phyloP scores from a whole-genome alignment of 2,888 invertebrate genomes.

The Serrognathus titanus region DNA sequence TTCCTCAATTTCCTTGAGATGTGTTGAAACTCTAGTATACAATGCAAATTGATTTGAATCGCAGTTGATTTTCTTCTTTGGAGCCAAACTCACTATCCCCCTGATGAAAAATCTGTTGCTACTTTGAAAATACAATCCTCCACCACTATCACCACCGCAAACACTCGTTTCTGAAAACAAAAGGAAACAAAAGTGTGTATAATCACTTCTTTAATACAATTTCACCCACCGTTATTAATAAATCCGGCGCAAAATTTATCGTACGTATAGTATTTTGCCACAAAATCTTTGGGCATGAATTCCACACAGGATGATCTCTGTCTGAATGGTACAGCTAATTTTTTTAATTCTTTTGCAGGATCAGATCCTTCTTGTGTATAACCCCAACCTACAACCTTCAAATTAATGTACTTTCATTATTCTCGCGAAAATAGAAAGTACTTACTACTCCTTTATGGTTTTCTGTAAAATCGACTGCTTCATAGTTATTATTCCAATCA shows the following conservation, averaged over 20 bases:
- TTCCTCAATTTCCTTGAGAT: not conserved
- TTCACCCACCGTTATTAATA: slow-evolving; percentile 17
- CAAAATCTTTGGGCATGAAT: slow-evolving; percentile 18
- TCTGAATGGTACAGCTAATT: slow-evolving; percentile 22
- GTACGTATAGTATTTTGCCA: slow-evolving; percentile 11
- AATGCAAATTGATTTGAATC: slow-evolving; percentile 2
- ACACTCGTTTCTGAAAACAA: not conserved
- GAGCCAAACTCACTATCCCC: not conserved
- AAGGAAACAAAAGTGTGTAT: not conserved
- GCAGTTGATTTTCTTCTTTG: not conserved
- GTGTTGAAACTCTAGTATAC: slow-evolving; percentile 6
- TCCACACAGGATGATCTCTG: slow-evolving; percentile 12
- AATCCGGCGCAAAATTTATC: slow-evolving; percentile 30
- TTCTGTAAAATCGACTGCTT: slow-evolving; percentile 14
- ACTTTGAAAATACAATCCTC: slow-evolving; percentile 3
- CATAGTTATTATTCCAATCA: slow-evolving; percentile 26
- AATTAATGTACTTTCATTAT: not conserved
- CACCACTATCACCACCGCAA: slow-evolving; percentile 5
- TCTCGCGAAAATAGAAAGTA: not conserved
- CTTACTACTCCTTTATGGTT: slow-evolving; percentile 29
- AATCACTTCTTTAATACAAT: not conserved
- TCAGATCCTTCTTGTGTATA: slow-evolving; percentile 27
- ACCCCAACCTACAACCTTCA: slow-evolving; percentile 39
- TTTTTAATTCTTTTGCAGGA: slow-evolving; percentile 30
- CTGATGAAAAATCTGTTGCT: not conserved